Base-by-base conservation (phyloP, 1,140 invertebrate species). In the Potamilus streckersoni region DNA sequence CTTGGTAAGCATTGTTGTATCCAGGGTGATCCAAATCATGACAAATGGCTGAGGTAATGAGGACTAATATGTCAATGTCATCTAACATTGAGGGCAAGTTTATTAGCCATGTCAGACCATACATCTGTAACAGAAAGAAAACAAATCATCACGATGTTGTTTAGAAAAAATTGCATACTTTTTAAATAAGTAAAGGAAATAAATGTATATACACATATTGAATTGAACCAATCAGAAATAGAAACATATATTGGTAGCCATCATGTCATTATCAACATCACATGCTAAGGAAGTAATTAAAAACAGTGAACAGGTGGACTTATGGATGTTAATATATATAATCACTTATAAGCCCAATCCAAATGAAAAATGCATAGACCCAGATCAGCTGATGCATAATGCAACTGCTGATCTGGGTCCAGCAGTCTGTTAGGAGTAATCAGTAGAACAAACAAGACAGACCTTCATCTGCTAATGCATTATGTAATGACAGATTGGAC, bases 31-130 rank as follows among this genome's bases (percentile, higher is more conserved):
- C 90, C 13, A 91, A 82, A 74, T 91, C 90, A 81, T 91, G 90
- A 86, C 95, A 96, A 69, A 96, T 95, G 88, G 94, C 95, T 56
- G 95, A 95, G 27, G 95, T 94, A 57, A 96, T 91, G 55, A 96
- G 90, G 64, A 95, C 93, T 19, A 95, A 90, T 64, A 94, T 92
- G 88, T 96, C 95, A 62, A 95, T 90, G 74, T 94, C 92, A 63
- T 94, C 94, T 66, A 96, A 92, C 80, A 93, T 93, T 57, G 91
- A 91, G 20, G 92, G 91, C 31, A 96, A 89, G 83, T 95, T 92
- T 27, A 89, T 93, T 74, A 93, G 92, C 91, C 94, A 94, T n/a
- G 93, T 92, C 80, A 96, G 93, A n/a, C 94, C 94, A 89, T 95
- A 96, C 94, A 96, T 95, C 95, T 96, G 89, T 20, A 89, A 89